Conservation (phyloP, 2,797 vertebrate genomes). For the Sebastolobus altivelis region DNA sequence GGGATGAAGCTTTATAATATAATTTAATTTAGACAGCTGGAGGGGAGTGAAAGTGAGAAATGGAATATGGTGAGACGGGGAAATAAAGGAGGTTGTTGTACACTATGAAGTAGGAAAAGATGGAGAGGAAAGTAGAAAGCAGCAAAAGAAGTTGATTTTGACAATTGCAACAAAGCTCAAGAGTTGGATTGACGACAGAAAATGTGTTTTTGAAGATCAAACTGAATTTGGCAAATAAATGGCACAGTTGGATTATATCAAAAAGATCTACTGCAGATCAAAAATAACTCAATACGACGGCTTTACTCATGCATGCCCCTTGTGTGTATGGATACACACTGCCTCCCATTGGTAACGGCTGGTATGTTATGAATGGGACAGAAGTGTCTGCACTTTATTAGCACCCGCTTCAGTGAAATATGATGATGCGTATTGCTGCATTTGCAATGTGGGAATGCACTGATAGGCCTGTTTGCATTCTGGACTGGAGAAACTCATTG, state of each 20-base stretch:
- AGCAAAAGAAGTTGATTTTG: not conserved
- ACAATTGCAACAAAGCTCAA: not conserved
- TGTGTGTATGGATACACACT: slow-evolving; percentile 8
- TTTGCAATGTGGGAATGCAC: not conserved
- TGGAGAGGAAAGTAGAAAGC: not conserved
- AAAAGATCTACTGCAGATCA: slow-evolving; percentile 2
- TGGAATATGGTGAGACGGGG: not conserved
- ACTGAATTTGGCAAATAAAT: not conserved
- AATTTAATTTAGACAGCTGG: slow-evolving; percentile 14
- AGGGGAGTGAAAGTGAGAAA: not conserved
- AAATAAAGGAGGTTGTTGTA: not conserved
- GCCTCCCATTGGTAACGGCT: slow-evolving; percentile 10
- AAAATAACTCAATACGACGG: not conserved
- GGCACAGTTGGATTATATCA: not conserved
- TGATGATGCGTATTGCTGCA: not conserved
- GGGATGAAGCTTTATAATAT: slow-evolving; percentile 15
- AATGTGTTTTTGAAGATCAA: not conserved
- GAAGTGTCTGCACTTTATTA: slow-evolving; percentile 2
- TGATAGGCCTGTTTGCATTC: not conserved
- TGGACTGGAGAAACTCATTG: not conserved
- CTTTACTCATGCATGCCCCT: not conserved
- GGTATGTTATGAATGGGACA: not conserved
- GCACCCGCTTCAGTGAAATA: not conserved
- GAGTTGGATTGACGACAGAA: not conserved
- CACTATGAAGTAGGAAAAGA: not conserved